phyloP scores from a whole-genome alignment of 2,797 vertebrate genomes.

The Macropus fuliginosus region DNA sequence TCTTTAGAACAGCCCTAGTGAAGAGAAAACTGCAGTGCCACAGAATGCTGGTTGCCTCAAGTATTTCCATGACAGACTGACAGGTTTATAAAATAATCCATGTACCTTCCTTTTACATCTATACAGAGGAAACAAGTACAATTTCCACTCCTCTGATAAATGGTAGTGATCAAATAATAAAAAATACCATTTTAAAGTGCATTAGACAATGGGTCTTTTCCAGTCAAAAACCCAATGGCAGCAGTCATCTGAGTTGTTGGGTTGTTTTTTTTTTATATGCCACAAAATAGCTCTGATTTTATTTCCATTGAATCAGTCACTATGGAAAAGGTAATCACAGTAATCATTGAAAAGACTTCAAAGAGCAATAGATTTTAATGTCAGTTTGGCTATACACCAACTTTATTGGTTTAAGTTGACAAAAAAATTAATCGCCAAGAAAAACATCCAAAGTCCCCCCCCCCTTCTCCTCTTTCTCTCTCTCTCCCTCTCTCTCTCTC shows the following conservation, averaged over 20 bases:
- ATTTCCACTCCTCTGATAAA: conserved; percentile 61
- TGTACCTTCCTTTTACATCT: conserved; percentile 57
- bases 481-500: not conserved
- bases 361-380: conserved; percentile 45
- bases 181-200: conserved; percentile 66
- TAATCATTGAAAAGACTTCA: conserved; percentile 72
- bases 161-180: conserved; percentile 64
- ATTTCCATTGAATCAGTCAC: conserved; percentile 68
- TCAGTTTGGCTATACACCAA: conserved; percentile 42
- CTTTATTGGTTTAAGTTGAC: conserved; percentile 44
- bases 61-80: conserved; percentile 54
- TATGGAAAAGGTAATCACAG: conserved; percentile 62
- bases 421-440: not conserved
- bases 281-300: conserved; percentile 68
- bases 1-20: conserved; percentile 58
- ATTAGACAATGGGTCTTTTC: conserved; percentile 66
- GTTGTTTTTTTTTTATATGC: conserved; percentile 14
- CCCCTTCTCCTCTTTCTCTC: too few species aligned
- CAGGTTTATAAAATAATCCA: conserved; percentile 70
- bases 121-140: not conserved
- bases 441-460: not conserved
- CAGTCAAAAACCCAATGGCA: conserved; percentile 65
- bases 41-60: conserved; percentile 45
- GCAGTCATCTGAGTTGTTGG: not conserved
- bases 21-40: conserved; percentile 35